A percentile compares a stretch with the other conserved stretches of the same genome.
phyloP scores from a whole-genome alignment of 1,140 invertebrate genomes.

The Micrasema minimum region DNA sequence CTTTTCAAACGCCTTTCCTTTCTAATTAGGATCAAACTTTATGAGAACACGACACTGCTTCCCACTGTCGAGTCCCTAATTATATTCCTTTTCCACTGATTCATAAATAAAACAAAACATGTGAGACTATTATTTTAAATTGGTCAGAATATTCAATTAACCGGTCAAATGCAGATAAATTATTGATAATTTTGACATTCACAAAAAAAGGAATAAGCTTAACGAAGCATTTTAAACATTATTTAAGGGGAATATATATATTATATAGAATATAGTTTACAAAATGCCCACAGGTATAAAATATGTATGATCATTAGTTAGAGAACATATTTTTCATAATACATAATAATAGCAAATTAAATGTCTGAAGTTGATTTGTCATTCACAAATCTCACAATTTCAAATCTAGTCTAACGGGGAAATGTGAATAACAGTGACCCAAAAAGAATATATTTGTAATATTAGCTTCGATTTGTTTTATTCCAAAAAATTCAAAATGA shows the following conservation, averaged over 20 bases:
- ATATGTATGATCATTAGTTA: background rate
- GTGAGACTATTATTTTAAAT: no score
- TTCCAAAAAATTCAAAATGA: slow-evolving; percentile 18
- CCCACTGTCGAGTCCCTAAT: no score
- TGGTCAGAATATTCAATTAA: background rate
- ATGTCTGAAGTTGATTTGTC: background rate
- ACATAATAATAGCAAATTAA: slow-evolving; percentile 10
- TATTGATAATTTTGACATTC: no score
- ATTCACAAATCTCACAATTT: slow-evolving; percentile 10
- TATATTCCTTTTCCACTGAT: no score
- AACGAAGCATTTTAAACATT: slow-evolving; percentile 5
- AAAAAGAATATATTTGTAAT: no score
- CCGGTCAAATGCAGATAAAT: no score
- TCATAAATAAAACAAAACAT: no score
- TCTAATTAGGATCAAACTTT: slow-evolving; percentile 18
- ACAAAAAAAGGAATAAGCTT: background rate
- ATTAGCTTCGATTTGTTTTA: background rate
- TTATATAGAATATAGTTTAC: slow-evolving; percentile 24
- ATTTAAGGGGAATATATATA: slow-evolving; percentile 11
- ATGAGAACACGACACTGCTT: background rate
- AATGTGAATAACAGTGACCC: no score
- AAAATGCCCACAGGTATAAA: slow-evolving; percentile 30
- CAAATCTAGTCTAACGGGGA: background rate
- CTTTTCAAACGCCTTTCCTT: slow-evolving; percentile 7
- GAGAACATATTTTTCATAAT: background rate